These are phyloP conservation scores for Scarus forsteni DNA, from an alignment of 2,797 vertebrate species.

Conservation along the genomic window DNA sequence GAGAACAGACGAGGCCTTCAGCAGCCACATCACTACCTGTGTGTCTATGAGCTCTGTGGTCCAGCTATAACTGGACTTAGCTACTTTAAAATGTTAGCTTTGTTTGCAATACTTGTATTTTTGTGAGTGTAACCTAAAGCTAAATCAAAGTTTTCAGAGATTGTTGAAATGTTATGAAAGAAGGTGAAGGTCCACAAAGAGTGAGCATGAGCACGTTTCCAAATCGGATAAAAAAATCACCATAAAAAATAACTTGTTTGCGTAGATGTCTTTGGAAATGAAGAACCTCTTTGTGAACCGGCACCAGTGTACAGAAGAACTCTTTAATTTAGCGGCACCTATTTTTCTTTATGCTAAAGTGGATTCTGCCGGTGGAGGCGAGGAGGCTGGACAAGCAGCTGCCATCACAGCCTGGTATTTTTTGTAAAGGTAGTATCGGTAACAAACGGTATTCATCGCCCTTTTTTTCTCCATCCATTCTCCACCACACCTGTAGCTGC, in stretches of 20 bases:
- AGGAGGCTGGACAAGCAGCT: slow-evolving; percentile 98
- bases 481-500: slow-evolving; percentile 63
- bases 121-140: slow-evolving; percentile 36
- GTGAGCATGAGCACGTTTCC: neutral
- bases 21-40: slow-evolving; percentile 33
- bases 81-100: slow-evolving; percentile 20
- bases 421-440: slow-evolving; percentile 98
- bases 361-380: slow-evolving; percentile 97
- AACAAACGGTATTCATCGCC: slow-evolving; percentile 86
- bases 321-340: slow-evolving; percentile 97
- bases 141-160: slow-evolving; percentile 12
- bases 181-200: slow-evolving; percentile 97
- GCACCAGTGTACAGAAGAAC: slow-evolving; percentile 88
- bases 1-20: slow-evolving; percentile 67
- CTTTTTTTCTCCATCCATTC: slow-evolving; percentile 65
- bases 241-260: neutral
- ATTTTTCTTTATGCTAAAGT: slow-evolving; percentile 99
- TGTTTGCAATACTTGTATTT: slow-evolving; percentile 13
- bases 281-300: slow-evolving; percentile 93
- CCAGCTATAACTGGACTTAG: slow-evolving; percentile 31
- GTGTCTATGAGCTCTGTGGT: slow-evolving; percentile 21
- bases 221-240: slow-evolving; percentile 27
- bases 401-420: slow-evolving; percentile 97
- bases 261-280: slow-evolving; percentile 13
- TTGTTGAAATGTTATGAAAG: slow-evolving; percentile 52